Conservation (phyloP, 1,140 invertebrate species). For the Phortica variegata region DNA sequence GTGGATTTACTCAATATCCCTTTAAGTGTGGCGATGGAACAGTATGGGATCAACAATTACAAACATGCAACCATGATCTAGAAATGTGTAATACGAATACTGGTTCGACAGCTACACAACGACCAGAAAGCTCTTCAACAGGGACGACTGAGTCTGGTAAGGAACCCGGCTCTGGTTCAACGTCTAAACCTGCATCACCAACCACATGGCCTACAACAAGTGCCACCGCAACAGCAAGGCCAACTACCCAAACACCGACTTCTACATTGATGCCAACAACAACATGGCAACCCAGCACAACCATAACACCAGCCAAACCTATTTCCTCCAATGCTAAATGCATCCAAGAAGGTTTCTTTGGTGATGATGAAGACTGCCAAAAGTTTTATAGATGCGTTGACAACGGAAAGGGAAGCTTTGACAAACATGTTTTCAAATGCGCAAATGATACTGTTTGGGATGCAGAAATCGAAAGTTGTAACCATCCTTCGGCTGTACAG, state of each 20-base stretch:
- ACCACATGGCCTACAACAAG: not conserved
- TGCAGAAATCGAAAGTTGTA: slow-evolving; percentile 61
- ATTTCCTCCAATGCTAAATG: slow-evolving; percentile 34
- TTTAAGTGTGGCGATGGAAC: slow-evolving; percentile 67
- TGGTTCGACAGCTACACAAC: slow-evolving; percentile 2
- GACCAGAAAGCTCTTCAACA: not conserved
- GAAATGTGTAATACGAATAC: slow-evolving; percentile 35
- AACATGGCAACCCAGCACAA: slow-evolving; percentile 16
- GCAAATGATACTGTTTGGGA: slow-evolving; percentile 68
- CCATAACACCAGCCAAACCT: slow-evolving; percentile 13
- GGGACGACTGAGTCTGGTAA: slow-evolving; percentile 23
- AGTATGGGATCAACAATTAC: slow-evolving; percentile 64
- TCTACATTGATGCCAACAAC: slow-evolving; percentile 1
- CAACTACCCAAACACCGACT: not conserved
- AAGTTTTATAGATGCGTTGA: slow-evolving; percentile 69
- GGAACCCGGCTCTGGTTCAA: slow-evolving; percentile 27
- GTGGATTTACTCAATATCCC: slow-evolving; percentile 61
- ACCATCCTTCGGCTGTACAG: slow-evolving; percentile 61
- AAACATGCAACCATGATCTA: slow-evolving; percentile 64
- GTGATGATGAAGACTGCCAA: slow-evolving; percentile 63
- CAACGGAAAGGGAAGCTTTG: slow-evolving; percentile 60
- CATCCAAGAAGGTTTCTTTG: slow-evolving; percentile 62
- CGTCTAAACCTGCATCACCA: slow-evolving; percentile 1
- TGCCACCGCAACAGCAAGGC: not conserved
- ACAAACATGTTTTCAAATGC: slow-evolving; percentile 65